These are phyloP conservation scores for Synanthedon myopaeformis DNA, from an alignment of 2,888 invertebrate genomes.

Conservation along the genomic window DNA sequence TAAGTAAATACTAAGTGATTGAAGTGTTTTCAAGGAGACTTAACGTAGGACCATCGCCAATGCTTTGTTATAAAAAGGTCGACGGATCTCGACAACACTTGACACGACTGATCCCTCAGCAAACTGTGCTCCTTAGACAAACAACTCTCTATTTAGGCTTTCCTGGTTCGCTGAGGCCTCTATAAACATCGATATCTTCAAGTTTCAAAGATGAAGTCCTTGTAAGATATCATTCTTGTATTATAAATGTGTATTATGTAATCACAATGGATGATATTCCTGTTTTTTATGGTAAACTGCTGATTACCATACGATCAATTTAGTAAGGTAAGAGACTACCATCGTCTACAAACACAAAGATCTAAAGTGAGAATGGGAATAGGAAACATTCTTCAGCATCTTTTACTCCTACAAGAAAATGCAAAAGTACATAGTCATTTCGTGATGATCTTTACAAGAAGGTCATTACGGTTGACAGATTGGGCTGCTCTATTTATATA, in stretches of 20 bases:
- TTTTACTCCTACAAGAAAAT: too few relatives aligned
- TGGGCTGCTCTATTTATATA: too few relatives aligned
- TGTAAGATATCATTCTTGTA: background rate
- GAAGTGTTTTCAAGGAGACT: background rate
- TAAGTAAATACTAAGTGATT: background rate
- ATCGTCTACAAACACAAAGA: too few relatives aligned
- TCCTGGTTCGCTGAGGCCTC: background rate
- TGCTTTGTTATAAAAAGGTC: constrained; percentile 5
- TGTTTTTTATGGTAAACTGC: too few relatives aligned
- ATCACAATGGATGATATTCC: too few relatives aligned
- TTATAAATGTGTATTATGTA: background rate
- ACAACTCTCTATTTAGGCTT: background rate
- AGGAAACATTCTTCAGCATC: too few relatives aligned
- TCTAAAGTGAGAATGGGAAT: too few relatives aligned
- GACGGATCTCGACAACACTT: constrained; percentile 8
- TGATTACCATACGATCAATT: too few relatives aligned
- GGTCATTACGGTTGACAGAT: too few relatives aligned
- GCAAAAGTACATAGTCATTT: too few relatives aligned
- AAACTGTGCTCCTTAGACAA: constrained; percentile 24
- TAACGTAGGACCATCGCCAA: background rate
- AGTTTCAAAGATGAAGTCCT: background rate
- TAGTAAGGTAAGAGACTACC: too few relatives aligned
- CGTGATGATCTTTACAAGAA: too few relatives aligned
- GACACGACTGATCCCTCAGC: constrained; percentile 25
- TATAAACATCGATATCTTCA: constrained; percentile 1